Evolutionary conservation across 2,797 vertebrate genomes (phyloP), one percentile per base, ranked within the genome.

Genomic region (Agapornis canus): DNA sequence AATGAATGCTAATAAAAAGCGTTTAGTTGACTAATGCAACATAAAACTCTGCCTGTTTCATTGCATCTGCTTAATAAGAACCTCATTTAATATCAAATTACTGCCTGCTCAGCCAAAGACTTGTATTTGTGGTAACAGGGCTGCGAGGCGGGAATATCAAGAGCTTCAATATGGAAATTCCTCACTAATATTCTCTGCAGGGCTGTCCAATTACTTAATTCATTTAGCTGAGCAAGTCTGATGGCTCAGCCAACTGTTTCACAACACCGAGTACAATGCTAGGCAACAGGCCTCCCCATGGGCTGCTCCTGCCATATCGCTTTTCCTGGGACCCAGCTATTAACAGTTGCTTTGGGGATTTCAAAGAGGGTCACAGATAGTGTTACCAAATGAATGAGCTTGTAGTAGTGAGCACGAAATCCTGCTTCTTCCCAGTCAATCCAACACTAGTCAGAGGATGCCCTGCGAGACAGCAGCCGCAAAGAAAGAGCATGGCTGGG

Each of bases 131-230:
- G 98, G 98, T 97, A 97, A 97, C 94, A 77, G 96, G 96, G 90
- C 97, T 95, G 97, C 96, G 94, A 98, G 98, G 97, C 95, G 98
- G 99, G 98, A 98, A 97, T 99, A 99, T 99, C 98, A 86, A 96
- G 97, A 98, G 97, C 97, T 97, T 95, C 98, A 98, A 98, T 98
- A 98, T 98, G 98, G 98, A 99, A 98, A 99, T 98, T 98, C 98
- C 98, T 98, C 91, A 96, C 97, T 98, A 98, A 98, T 98, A 97
- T 97, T 97, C 97, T 96, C 98, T 96, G 97, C 97, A 96, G 98
- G 97, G 97, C 97, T 98, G 96, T 96, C 94, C 72, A 95, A 98
- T 99, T 98, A 98, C 98, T 98, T 98, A 98, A 99, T 98, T 98
- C 97, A 97, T 98, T 98, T 98, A 98, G 96, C 97, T 88, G 80